These are phyloP conservation scores for Phthorimaea operculella DNA, from an alignment of 1,140 invertebrate genomes.

Conservation along the genomic window DNA sequence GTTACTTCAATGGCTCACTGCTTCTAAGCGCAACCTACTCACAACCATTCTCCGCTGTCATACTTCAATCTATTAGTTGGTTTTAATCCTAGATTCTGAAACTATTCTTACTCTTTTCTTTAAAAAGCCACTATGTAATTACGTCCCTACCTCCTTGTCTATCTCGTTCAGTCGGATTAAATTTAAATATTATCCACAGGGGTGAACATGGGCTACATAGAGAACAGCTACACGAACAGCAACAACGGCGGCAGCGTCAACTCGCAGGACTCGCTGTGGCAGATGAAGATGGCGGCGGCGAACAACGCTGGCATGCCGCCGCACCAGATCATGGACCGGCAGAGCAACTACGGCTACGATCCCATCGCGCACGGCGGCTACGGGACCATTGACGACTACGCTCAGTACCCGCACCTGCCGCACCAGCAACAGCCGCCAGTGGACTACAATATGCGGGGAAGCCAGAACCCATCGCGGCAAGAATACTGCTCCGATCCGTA, in stretches of 20 bases:
- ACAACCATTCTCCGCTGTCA: too few species aligned
- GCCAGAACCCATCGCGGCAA: slow-evolving; percentile 83
- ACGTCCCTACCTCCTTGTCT: too few species aligned
- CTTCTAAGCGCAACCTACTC: too few species aligned
- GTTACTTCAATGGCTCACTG: too few species aligned
- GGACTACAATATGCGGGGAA: slow-evolving; percentile 78
- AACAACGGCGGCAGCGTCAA: slow-evolving; percentile 94
- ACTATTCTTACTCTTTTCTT: too few species aligned
- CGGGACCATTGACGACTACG: slow-evolving; percentile 86
- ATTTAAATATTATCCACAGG: slow-evolving; percentile 54
- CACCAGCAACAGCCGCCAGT: slow-evolving; percentile 72
- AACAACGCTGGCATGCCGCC: slow-evolving; percentile 68
- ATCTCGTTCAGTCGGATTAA: too few species aligned
- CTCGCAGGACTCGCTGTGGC: slow-evolving; percentile 95
- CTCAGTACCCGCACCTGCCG: slow-evolving; percentile 81
- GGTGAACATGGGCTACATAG: slow-evolving; percentile 89
- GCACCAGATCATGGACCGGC: slow-evolving; percentile 70
- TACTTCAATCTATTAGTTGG: too few species aligned
- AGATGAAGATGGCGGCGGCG: slow-evolving; percentile 86
- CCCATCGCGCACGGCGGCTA: slow-evolving; percentile 82
- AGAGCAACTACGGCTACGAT: slow-evolving; percentile 79
- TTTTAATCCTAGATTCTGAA: too few species aligned
- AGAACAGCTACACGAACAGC: slow-evolving; percentile 91
- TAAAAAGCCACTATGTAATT: too few species aligned
- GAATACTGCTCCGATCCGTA: slow-evolving; percentile 88